Evolutionary conservation across 1,140 invertebrate species (phyloP), one percentile per base, ranked within the genome.

Genomic region (Drosophila biarmipes): DNA sequence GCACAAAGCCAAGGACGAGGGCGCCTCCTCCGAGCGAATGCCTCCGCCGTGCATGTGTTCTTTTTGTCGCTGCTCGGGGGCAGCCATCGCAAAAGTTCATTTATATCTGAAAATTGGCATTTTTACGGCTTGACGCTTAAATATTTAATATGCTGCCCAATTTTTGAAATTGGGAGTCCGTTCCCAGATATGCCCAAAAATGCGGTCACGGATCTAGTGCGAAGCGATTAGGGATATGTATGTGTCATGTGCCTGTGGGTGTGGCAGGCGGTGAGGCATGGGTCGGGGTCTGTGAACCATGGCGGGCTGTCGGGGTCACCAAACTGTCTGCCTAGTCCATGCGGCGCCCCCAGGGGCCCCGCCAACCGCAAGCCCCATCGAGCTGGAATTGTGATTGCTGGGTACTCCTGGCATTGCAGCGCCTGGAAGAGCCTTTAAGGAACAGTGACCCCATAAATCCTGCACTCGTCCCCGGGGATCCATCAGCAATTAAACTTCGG

Each of bases 111-210:
- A 66, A 75, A 82, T 84, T 82, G 80, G 56, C 55, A 82, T 75
- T 71, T 84, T 79, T 75, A 71, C 66, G 61, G 53, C 43, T 61
- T 76, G 56, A 75, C 56, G 75, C 64, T 62, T 79, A 79, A 84
- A 80, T 84, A 80, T 84, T 84, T 80, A 75, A 84, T 85, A 80
- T 85, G 56, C 29, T 56, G 52, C 42, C 56, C 48, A 56, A 66
- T 64, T 45, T 75, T 58, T 62, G 38, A 49, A 68, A 74, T 82
- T 55, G 57, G 64, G 55, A 42, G 19, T 31, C 46, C 38, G 38
- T 51, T 73, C 40, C 37, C 40, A 66, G 38, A 57, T 37, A 51
- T n/a, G 19, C 29, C 43, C 8, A 77, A 42, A 54, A 48, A 63
- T 53, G 57, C 38, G 45, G 27, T 24, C 53, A 38, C 49, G 45